Evolutionary conservation across 2,113 vertebrate species (phyloP), one percentile per base, ranked within the genome.

Genomic region (Pheucticus melanocephalus): DNA sequence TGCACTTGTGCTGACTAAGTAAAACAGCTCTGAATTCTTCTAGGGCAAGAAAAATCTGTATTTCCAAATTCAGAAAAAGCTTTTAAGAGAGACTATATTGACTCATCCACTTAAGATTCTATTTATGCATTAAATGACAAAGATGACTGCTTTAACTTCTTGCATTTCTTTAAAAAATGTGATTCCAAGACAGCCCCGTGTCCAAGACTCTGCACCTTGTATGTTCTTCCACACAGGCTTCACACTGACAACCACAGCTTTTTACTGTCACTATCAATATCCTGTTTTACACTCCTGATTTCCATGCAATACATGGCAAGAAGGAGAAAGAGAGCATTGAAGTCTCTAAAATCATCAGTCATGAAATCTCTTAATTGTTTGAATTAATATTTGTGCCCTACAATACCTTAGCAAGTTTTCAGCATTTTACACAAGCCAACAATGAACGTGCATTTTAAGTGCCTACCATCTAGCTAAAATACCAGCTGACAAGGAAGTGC

Each of bases 161-260:
- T 4, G 0, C 31, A 71, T 31, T 76, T 76, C 33, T 76, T 45
- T 85, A 31, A 88, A 87, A 87, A 93, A 56, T 14, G 35, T 3
- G 4, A 71, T 42, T 37, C 33, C 56, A 63, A 27, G 39, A 82
- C 69, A 82, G 35, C 9, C 11, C 11, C 0, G 0, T 2, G 1
- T 42, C 48, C 28, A 75, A 54, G 57, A 66, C 17, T 51, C 30
- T 48, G 39, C 8, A 79, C 21, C 44, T 75, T 44, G 8, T 33
- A 35, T 37, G 21, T 61, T 92, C 56, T 71, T 50, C 14, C 23
- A 87, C 23, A 51, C 1, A 48, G 35, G 16, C 35, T 87, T 66
- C 51, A 75, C 6, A 35, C 10, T 27, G 50, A 90, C 69, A 81
- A 60, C 1, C 2, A 6, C 39, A 90, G 42, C 18, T 37, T 93